A percentile compares a stretch with the other conserved stretches of the same genome.
Evolutionary conservation across 2,888 invertebrate species (phyloP).

Genomic region (Melanchra persicariae): DNA sequence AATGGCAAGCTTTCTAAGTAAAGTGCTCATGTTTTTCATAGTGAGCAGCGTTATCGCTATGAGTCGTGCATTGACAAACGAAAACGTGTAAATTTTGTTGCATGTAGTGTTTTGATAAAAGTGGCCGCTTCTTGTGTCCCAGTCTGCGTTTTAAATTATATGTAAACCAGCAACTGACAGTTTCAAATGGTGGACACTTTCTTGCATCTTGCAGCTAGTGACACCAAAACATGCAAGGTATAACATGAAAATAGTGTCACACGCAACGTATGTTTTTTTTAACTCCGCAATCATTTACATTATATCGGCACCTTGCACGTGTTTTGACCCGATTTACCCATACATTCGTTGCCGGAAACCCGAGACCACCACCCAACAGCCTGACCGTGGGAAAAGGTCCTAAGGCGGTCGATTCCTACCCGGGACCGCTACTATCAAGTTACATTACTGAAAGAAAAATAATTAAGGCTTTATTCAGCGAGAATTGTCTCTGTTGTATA

Average conservation of each 20-base stretch:
- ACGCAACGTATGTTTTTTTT: neutral
- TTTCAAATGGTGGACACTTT: constrained; percentile 30
- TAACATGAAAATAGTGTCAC: neutral
- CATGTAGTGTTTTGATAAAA: constrained; percentile 51
- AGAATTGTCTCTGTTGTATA: constrained; percentile 54
- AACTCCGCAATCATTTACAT: neutral
- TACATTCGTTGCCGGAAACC: neutral
- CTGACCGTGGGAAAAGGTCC: constrained; percentile 24
- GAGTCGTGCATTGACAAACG: constrained; percentile 50
- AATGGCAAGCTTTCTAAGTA: constrained; percentile 40
- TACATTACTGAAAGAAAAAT: constrained; percentile 25
- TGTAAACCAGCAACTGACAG: constrained; percentile 12
- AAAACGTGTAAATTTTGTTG: constrained; percentile 60
- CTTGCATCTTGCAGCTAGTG: neutral
- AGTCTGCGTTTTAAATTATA: constrained; percentile 44
- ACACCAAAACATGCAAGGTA: constrained; percentile 11
- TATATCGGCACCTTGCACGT: neutral
- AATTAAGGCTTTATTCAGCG: constrained; percentile 41
- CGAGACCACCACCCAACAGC: neutral
- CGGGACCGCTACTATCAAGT: constrained; percentile 22
- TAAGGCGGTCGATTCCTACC: constrained; percentile 7
- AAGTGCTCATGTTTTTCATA: constrained; percentile 49
- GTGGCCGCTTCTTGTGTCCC: constrained; percentile 17
- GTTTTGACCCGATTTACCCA: constrained; percentile 1
- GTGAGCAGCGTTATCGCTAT: constrained; percentile 33